These are phyloP conservation scores for Calidris pugnax DNA, from an alignment of 2,113 vertebrate genomes.

Conservation along the genomic window DNA sequence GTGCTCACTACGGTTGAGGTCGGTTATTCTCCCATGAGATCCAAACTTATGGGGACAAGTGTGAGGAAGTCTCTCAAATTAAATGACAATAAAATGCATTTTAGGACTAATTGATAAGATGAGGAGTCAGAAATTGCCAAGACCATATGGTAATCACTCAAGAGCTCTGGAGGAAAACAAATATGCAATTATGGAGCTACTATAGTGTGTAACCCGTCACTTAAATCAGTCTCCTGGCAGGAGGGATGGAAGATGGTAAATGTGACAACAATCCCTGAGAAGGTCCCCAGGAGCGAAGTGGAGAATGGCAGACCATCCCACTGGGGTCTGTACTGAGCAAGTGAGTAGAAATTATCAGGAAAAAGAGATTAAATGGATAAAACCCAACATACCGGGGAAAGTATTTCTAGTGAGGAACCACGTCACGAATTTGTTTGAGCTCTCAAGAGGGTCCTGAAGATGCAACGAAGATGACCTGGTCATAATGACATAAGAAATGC, in stretches of 20 bases:
- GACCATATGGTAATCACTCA: constrained; percentile 64
- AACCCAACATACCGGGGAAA: rapidly evolving
- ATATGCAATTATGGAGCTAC: constrained; percentile 58
- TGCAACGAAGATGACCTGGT: background rate
- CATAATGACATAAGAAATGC: background rate
- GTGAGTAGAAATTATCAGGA: background rate
- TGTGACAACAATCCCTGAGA: constrained; percentile 13
- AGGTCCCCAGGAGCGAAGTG: constrained; percentile 11
- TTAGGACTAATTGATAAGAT: constrained; percentile 63
- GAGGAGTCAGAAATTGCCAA: constrained; percentile 60
- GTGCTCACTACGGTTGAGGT: background rate
- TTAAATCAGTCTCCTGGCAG: constrained; percentile 58
- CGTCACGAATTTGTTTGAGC: background rate
- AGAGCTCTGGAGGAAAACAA: constrained; percentile 64
- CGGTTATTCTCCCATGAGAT: background rate
- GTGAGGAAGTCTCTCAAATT: constrained; percentile 46
- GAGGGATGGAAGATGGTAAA: constrained; percentile 36
- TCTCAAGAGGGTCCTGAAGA: background rate
- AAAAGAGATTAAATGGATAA: background rate
- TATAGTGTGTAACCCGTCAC: constrained; percentile 47
- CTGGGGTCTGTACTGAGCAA: background rate
- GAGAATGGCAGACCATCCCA: background rate
- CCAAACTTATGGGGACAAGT: constrained; percentile 46
- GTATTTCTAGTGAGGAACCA: background rate
- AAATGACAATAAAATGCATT: constrained; percentile 56